Base-by-base conservation (phyloP, 1,140 invertebrate species). In the Sinella curviseta region DNA sequence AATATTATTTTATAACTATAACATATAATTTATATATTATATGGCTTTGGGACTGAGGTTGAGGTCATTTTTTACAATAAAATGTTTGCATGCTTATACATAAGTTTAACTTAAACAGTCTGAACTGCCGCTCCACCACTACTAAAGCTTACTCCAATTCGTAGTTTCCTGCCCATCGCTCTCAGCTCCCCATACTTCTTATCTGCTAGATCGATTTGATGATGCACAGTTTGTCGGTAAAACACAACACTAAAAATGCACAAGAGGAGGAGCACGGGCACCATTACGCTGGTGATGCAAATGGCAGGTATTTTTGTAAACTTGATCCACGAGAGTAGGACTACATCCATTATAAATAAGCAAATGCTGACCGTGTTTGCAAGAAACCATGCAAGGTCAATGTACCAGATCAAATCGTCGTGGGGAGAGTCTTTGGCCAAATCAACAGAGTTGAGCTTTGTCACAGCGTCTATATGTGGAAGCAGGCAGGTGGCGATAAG, bases 321-420 rank as follows among this genome's bases (percentile, higher is more conserved):
- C 77, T 87, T 86, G 1, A 87, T 85, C 89, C 90, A 91, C 82
- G 89, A 89, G 1, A 92, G 86, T 2, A 92, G 86, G 20, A 88
- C 89, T 39, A 92, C 90, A 84, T 92, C 91, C 4, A 89, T 84
- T 4, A 92, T 85, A 84, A 92, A 92, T 14, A 92, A 85, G 28
- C 92, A 85, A 57, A 92, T 90, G 14, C 77, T 79, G 4, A 84
- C 67, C 17, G 83, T 81, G 60, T 84, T 84, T 39, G 83, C 83
- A 31, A 84, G 48, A 12, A 84, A 77, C 82, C 78, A 81, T 1
- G 70, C 57, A 1, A 81, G 39, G 36, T 81, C 78, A 26, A 84
- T 78, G 33, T 84, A 84, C n/a, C 48, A 74, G 33, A 80, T 79
- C 14, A 84, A 34, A 12, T 78, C 39, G 12, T 84, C 80, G 48